phyloP scores from a whole-genome alignment of 2,888 invertebrate genomes.

The Acanthacorydalis orientalis region DNA sequence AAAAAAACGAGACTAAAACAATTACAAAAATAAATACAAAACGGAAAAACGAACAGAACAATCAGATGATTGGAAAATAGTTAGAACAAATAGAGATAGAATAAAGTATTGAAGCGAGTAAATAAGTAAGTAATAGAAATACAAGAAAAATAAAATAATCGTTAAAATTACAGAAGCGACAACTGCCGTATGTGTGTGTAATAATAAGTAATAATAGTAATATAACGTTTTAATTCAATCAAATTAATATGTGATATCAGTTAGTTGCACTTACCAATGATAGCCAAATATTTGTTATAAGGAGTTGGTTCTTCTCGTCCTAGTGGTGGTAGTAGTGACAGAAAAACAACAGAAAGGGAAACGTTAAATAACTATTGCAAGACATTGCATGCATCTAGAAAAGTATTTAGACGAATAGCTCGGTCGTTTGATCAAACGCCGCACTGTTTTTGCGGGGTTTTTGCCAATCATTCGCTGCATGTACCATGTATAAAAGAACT shows the following conservation, averaged over 20 bases:
- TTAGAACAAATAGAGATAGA: conserved; percentile 5
- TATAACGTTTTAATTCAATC: background rate
- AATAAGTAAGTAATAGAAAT: conserved; percentile 14
- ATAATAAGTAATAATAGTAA: conserved; percentile 23
- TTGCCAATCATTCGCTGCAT: too few species aligned
- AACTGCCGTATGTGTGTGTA: conserved; percentile 29
- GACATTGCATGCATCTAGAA: conserved; percentile 2
- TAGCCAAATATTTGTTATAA: conserved; percentile 90
- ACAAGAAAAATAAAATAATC: conserved; percentile 7
- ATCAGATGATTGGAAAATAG: conserved; percentile 3
- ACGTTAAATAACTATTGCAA: conserved; percentile 7
- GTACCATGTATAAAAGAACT: too few species aligned
- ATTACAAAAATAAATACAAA: too few species aligned
- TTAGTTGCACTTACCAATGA: conserved; percentile 72
- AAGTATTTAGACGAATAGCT: too few species aligned
- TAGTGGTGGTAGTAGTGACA: conserved; percentile 47
- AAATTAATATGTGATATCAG: background rate
- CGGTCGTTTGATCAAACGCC: too few species aligned
- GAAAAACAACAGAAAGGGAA: conserved; percentile 46
- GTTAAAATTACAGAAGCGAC: conserved; percentile 17
- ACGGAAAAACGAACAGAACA: background rate
- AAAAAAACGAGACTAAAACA: too few species aligned
- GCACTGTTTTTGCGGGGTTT: too few species aligned
- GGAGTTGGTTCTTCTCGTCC: conserved; percentile 93
- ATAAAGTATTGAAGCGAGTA: conserved; percentile 7